These are phyloP conservation scores for Ageneiosus marmoratus DNA, from an alignment of 2,113 vertebrate species.

Conservation along the genomic window DNA sequence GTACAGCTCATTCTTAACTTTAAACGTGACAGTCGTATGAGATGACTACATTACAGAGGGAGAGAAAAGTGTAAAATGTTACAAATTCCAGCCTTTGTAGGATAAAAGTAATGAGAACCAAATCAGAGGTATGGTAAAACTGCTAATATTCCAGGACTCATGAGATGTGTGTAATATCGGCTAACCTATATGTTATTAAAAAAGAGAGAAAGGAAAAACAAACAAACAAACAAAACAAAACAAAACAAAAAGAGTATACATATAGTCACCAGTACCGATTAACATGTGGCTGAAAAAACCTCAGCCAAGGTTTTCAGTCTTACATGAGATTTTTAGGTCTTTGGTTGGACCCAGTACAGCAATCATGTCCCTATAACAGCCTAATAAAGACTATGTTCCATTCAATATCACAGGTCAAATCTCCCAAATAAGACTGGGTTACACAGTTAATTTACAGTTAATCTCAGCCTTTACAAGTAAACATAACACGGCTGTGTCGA, in stretches of 20 bases:
- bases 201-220: not conserved
- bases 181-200: not conserved
- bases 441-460: constrained; percentile 36
- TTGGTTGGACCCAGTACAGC: constrained; percentile 46
- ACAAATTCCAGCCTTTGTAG: constrained; percentile 48
- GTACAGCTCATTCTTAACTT: not conserved
- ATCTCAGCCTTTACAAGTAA: constrained; percentile 20
- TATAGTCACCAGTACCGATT: constrained; percentile 23
- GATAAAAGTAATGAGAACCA: constrained; percentile 11
- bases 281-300: not conserved
- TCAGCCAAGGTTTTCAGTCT: constrained; percentile 12
- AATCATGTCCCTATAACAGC: constrained; percentile 24
- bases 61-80: constrained; percentile 5
- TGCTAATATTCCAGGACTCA: not conserved
- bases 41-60: not conserved
- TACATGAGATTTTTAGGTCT: constrained; percentile 33
- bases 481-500: constrained; percentile 12
- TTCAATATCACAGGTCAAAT: constrained; percentile 6
- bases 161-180: constrained; percentile 25
- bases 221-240: no score
- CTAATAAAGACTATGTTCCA: constrained; percentile 28
- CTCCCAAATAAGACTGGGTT: constrained; percentile 27
- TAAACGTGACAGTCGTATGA: not conserved
- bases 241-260: not conserved
- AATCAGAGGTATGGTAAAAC: not conserved